Conservation (phyloP, 2,888 invertebrate species). For the Eristalinus sepulchralis region DNA sequence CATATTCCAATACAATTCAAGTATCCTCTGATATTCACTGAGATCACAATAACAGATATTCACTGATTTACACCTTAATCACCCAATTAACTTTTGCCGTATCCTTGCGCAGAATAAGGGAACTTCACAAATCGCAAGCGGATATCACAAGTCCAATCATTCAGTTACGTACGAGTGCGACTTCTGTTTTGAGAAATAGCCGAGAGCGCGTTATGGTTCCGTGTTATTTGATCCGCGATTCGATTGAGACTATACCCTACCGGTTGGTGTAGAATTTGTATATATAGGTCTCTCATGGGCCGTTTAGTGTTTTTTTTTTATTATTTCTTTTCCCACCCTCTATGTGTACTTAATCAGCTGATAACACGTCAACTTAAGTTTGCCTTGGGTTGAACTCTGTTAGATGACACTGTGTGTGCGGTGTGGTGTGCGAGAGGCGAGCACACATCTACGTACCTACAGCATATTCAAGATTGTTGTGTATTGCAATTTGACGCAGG, state of each 20-base stretch:
- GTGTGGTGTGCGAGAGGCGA: background rate
- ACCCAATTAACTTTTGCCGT: background rate
- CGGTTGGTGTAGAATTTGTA: conserved; percentile 51
- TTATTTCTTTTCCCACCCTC: conserved; percentile 29
- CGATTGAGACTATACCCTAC: conserved; percentile 39
- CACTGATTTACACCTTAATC: background rate
- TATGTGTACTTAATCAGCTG: conserved; percentile 48
- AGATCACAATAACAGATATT: background rate
- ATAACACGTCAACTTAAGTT: conserved; percentile 41
- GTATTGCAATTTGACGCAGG: conserved; percentile 43
- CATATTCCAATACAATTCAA: background rate
- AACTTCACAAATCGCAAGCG: background rate
- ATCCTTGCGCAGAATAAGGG: background rate
- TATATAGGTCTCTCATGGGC: conserved; percentile 43
- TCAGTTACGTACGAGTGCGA: background rate
- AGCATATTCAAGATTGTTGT: background rate
- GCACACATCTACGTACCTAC: background rate
- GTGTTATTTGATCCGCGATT: conserved; percentile 65
- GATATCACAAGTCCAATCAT: background rate
- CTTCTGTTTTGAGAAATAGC: background rate
- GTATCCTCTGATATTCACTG: background rate
- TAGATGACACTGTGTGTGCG: background rate
- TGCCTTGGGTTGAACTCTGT: background rate
- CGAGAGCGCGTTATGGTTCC: background rate
- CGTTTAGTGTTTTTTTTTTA: conserved; percentile 4